Evolutionary conservation across 2,888 invertebrate species (phyloP).

Genomic region (Brachypalpus laphriformis): DNA sequence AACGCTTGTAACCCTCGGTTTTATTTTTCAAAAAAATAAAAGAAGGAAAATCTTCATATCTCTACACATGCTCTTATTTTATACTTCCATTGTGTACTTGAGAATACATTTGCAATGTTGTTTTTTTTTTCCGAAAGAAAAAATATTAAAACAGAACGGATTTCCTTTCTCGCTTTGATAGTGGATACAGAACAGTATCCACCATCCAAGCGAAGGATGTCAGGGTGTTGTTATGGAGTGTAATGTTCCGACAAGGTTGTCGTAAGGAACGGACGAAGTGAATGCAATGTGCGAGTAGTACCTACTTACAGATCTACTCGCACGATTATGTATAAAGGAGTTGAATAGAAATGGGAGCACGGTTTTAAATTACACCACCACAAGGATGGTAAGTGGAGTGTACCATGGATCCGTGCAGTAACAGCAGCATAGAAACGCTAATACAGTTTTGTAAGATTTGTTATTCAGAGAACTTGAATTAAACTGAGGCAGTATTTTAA

Average conservation of each 20-base stretch:
- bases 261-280: neutral
- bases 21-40: neutral
- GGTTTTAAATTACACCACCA: neutral
- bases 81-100: constrained; percentile 5
- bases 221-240: constrained; percentile 28
- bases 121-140: neutral
- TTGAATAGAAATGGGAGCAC: neutral
- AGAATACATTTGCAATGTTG: constrained; percentile 14
- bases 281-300: neutral
- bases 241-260: constrained; percentile 34
- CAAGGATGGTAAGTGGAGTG: neutral
- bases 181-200: constrained; percentile 17
- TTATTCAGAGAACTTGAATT: neutral
- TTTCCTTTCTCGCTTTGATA: constrained; percentile 46
- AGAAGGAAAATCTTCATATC: neutral
- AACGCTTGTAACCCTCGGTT: neutral
- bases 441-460: neutral
- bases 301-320: neutral
- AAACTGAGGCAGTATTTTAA: neutral
- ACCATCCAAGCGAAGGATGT: constrained; percentile 3
- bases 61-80: neutral
- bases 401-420: neutral
- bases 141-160: constrained; percentile 18
- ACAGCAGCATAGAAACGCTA: neutral
- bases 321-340: neutral